Evolutionary conservation across 2,113 vertebrate genomes (phyloP).

Genomic region (Labrus mixtus): DNA sequence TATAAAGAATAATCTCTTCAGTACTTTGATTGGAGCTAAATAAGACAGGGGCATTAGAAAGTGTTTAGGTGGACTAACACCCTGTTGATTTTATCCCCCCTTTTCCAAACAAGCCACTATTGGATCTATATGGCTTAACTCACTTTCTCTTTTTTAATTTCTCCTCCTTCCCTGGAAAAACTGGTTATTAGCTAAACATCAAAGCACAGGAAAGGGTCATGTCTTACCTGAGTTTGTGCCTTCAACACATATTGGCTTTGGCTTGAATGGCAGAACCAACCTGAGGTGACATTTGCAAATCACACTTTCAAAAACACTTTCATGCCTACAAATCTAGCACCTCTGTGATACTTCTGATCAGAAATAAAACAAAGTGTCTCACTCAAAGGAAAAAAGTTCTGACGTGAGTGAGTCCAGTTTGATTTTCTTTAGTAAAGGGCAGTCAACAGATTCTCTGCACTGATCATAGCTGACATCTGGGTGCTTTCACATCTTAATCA

Average conservation of each 20-base stretch:
- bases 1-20: too few species aligned
- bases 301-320: constrained; percentile 23
- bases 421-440: background rate
- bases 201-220: background rate
- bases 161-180: background rate
- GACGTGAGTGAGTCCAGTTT: background rate
- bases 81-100: too few species aligned
- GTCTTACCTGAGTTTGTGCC: background rate
- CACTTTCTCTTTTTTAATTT: background rate
- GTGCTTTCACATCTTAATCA: constrained; percentile 4
- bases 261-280: constrained; percentile 3
- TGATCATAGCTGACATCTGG: background rate
- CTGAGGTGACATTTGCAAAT: constrained; percentile 32
- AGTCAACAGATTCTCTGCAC: constrained; percentile 1
- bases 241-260: background rate
- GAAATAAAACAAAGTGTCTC: constrained; percentile 1
- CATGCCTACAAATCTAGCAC: constrained; percentile 18
- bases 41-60: too few species aligned
- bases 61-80: too few species aligned
- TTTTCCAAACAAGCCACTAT: too few species aligned
- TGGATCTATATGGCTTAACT: background rate
- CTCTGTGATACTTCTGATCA: constrained; percentile 13
- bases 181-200: background rate
- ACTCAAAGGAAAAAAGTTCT: constrained; percentile 14
- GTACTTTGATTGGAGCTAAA: too few species aligned